Conservation (phyloP, 2,113 vertebrate species). For the Microtus oregoni region DNA sequence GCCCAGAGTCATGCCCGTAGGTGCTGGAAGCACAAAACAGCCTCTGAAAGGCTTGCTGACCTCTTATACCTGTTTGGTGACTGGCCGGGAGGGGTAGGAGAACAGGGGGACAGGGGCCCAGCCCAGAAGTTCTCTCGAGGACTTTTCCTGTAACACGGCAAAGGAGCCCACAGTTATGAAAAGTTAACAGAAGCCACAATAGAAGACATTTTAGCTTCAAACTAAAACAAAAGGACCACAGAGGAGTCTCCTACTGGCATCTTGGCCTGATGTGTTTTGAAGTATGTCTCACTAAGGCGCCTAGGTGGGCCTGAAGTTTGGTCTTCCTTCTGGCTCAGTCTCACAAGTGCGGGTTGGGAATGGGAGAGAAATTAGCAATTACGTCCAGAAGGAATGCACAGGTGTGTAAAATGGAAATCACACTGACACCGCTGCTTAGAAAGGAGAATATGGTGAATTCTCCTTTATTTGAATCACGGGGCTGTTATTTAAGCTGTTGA, state of each 20-base stretch:
- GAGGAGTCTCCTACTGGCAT: not conserved
- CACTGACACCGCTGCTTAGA: not conserved
- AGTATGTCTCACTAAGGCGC: not conserved
- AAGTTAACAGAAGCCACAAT: slow-evolving; percentile 12
- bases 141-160: slow-evolving; percentile 88
- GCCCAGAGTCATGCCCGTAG: not conserved
- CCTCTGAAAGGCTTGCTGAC: slow-evolving; percentile 65
- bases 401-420: not conserved
- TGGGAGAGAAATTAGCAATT: not conserved
- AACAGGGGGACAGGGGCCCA: slow-evolving; percentile 86
- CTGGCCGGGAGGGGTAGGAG: slow-evolving; percentile 88
- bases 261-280: not conserved
- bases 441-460: not conserved
- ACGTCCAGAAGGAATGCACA: not conserved
- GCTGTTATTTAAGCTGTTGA: not conserved
- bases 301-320: not conserved
- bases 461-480: not conserved
- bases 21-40: not conserved
- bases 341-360: not conserved
- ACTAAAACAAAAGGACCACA: not conserved
- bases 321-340: not conserved
- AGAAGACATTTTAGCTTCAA: not conserved
- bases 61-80: slow-evolving; percentile 94
- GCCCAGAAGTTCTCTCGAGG: slow-evolving; percentile 89
- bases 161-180: slow-evolving; percentile 59